Evolutionary conservation across 2,888 invertebrate genomes (phyloP).

Genomic region (Prosopocoilus inquinatus): DNA sequence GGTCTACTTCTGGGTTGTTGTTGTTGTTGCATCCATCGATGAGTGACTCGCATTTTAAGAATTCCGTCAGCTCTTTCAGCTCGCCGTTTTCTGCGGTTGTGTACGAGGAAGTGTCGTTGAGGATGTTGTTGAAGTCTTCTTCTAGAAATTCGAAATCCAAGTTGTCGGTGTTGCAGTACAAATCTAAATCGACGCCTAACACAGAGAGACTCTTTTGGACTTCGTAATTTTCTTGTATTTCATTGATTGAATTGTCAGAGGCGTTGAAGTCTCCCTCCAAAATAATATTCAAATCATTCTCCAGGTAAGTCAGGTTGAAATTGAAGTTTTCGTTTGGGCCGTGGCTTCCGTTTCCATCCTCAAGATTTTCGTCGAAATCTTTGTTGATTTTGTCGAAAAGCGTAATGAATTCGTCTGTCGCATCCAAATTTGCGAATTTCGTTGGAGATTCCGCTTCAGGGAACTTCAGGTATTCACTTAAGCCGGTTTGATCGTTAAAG

Average conservation of each 20-base stretch:
- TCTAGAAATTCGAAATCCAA: constrained; percentile 15
- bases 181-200: constrained; percentile 17
- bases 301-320: constrained; percentile 18
- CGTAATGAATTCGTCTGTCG: constrained; percentile 1
- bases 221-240: neutral
- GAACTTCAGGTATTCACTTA: constrained; percentile 9
- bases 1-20: neutral
- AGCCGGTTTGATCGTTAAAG: constrained; percentile 7
- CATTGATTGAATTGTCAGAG: neutral
- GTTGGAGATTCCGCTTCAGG: neutral
- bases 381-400: too few relatives aligned
- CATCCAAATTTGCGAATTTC: neutral
- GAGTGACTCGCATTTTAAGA: constrained; percentile 30
- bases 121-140: constrained; percentile 15
- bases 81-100: constrained; percentile 8
- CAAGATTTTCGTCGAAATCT: too few relatives aligned
- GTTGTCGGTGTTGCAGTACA: constrained; percentile 16
- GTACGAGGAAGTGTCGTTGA: constrained; percentile 5
- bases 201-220: constrained; percentile 3
- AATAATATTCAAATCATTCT: constrained; percentile 16
- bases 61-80: constrained; percentile 4
- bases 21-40: constrained; percentile 16
- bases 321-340: neutral
- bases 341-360: too few relatives aligned
- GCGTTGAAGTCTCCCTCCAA: neutral